Percentiles rank a stretch among this genome's conserved stretches.
Evolutionary conservation across 2,797 vertebrate species (phyloP).

Genomic region (Cyclopterus lumpus): DNA sequence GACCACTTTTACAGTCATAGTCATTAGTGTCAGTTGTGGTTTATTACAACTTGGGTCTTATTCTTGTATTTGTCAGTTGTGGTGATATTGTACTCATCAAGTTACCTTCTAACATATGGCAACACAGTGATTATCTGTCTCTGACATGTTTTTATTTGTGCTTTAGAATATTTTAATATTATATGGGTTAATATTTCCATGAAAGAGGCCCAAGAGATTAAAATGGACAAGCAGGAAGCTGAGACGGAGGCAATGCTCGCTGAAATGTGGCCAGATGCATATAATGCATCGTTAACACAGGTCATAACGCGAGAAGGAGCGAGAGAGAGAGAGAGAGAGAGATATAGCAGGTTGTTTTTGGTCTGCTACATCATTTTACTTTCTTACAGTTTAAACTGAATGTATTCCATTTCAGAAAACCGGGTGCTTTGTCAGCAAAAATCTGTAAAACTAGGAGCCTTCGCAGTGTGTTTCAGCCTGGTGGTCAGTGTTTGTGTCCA

Average conservation of each 20-base stretch:
- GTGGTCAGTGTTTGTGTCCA: conserved; percentile 32
- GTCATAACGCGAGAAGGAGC: background rate
- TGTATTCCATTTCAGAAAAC: background rate
- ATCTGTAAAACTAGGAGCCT: background rate
- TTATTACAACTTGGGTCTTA: background rate
- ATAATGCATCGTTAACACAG: conserved; percentile 34
- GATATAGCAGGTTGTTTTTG: background rate
- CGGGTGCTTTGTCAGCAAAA: background rate
- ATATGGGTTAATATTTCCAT: background rate
- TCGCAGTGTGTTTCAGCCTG: conserved; percentile 7
- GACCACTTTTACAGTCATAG: background rate
- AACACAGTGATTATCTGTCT: background rate
- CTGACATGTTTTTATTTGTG: background rate
- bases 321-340: background rate
- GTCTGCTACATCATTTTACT: background rate
- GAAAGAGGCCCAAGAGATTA: background rate
- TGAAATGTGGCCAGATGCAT: conserved; percentile 11
- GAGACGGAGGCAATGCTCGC: background rate
- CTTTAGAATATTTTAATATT: background rate
- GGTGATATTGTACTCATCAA: background rate
- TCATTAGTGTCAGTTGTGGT: background rate
- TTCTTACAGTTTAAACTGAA: background rate
- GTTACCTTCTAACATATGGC: background rate
- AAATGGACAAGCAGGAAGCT: background rate
- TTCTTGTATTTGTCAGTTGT: background rate